Conservation (phyloP, 2,113 vertebrate species). For the Oxyura jamaicensis region DNA sequence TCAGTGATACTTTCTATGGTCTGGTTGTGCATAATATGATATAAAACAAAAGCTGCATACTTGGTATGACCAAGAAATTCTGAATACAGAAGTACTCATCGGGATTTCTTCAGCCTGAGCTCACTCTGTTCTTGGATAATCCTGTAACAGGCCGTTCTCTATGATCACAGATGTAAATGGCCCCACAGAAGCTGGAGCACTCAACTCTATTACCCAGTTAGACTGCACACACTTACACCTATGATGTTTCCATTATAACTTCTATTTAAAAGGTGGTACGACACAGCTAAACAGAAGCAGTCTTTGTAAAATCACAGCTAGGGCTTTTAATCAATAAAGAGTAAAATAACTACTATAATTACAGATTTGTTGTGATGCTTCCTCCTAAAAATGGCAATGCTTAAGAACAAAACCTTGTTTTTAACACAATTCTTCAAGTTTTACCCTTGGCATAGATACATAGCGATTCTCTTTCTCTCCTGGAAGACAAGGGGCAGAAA, state of each 20-base stretch:
- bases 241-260: not conserved
- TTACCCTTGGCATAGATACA: not conserved
- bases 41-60: not conserved
- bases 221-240: not conserved
- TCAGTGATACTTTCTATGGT: not conserved
- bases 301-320: not conserved
- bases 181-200: not conserved
- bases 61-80: not conserved
- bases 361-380: not conserved
- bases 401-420: not conserved
- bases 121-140: conserved; percentile 19
- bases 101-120: conserved; percentile 26
- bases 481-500: not conserved
- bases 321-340: not conserved
- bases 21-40: not conserved
- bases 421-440: not conserved
- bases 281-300: not conserved
- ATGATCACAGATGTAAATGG: not conserved
- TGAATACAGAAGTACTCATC: not conserved
- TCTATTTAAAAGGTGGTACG: not conserved
- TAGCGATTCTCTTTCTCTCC: not conserved
- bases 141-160: not conserved
- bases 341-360: not conserved
- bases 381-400: not conserved
- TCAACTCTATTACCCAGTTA: not conserved